A percentile compares a stretch with the other conserved stretches of the same genome.
These are phyloP conservation scores for Papilio gigon DNA, from an alignment of 2,888 invertebrate genomes.

Conservation along the genomic window DNA sequence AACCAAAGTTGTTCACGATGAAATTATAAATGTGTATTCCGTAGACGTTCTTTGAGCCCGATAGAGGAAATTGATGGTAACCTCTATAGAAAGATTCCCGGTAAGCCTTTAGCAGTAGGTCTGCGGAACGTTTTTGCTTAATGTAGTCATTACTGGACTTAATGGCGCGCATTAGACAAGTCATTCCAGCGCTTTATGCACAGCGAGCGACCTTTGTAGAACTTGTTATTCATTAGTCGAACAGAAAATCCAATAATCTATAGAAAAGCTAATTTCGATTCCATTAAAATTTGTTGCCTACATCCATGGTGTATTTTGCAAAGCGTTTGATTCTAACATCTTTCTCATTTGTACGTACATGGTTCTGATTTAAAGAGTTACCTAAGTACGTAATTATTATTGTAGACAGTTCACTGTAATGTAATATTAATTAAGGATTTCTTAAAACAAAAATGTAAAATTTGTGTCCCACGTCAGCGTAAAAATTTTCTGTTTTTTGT, in stretches of 20 bases:
- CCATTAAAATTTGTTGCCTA: neutral
- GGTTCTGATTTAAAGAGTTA: no score
- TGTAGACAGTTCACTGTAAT: no score
- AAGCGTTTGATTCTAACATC: neutral
- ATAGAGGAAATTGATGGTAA: constrained; percentile 4
- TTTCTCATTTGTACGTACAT: no score
- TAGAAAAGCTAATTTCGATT: neutral
- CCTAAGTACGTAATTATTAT: no score
- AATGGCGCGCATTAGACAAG: constrained; percentile 31
- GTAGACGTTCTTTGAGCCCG: neutral
- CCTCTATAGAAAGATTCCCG: constrained; percentile 20
- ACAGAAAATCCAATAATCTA: neutral
- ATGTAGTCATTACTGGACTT: constrained; percentile 38
- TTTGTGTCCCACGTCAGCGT: neutral
- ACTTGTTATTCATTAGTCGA: constrained; percentile 23
- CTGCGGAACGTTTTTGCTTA: constrained; percentile 26
- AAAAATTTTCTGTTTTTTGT: neutral
- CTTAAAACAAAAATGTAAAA: neutral
- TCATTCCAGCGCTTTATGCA: constrained; percentile 30
- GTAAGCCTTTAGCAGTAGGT: constrained; percentile 26
- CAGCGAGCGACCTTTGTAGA: constrained; percentile 9
- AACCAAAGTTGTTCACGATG: neutral
- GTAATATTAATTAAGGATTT: no score
- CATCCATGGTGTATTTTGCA: neutral
- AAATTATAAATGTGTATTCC: neutral